These are phyloP conservation scores for Papilio machaon DNA, from an alignment of 1,140 invertebrate genomes.

Conservation along the genomic window DNA sequence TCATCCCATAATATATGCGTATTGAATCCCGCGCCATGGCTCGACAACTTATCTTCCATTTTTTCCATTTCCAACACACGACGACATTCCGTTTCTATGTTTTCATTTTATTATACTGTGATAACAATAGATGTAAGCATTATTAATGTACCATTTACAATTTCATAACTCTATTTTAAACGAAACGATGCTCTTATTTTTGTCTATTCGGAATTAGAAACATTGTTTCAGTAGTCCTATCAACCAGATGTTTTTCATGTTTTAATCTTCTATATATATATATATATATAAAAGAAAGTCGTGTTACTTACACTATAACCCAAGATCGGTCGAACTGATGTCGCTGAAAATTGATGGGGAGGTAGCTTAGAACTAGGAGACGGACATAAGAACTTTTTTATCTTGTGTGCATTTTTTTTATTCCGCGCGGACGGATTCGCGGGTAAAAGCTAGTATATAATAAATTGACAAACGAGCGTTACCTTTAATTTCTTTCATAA, in stretches of 20 bases:
- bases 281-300: too few relatives aligned
- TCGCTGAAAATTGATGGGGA: too few relatives aligned
- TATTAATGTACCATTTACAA: not conserved
- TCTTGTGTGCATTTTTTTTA: too few relatives aligned
- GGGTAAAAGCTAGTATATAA: too few relatives aligned
- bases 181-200: not conserved
- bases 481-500: too few relatives aligned
- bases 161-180: not conserved
- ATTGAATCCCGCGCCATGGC: slow-evolving; percentile 13
- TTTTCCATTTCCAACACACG: slow-evolving; percentile 6
- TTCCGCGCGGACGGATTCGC: too few relatives aligned
- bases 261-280: too few relatives aligned
- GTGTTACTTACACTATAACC: too few relatives aligned
- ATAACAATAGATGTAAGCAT: not conserved
- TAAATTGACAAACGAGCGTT: too few relatives aligned
- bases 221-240: not conserved
- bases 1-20: slow-evolving; percentile 11
- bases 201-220: not conserved
- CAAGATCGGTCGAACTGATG: too few relatives aligned
- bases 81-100: slow-evolving; percentile 4
- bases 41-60: slow-evolving; percentile 2
- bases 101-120: slow-evolving; percentile 5
- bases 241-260: not conserved
- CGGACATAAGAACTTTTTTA: too few relatives aligned
- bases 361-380: too few relatives aligned